Base-by-base conservation (phyloP, 2,888 invertebrate species). In the Cosmia pyralina region DNA sequence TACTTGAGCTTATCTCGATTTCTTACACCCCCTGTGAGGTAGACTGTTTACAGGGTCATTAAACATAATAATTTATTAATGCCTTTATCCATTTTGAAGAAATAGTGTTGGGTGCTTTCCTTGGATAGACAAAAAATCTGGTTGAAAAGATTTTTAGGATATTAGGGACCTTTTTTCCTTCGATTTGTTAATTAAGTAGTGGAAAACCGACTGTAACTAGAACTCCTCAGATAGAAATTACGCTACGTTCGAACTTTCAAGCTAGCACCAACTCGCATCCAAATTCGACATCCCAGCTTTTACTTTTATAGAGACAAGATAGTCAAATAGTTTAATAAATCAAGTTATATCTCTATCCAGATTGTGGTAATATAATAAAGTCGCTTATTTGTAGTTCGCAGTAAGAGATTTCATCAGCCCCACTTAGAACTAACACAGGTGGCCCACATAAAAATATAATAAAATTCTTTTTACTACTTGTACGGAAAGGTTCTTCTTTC, bases 1-100 rank as follows among this genome's bases (percentile, higher is more conserved):
- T 82, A 82, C 74, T 73, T 64, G 63, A 70, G 77, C 55, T 77
- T 75, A 70, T 79, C 72, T 69, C 68, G 22, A 76, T 82, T 76
- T 81, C 76, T 72, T 75, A 69, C 38, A 48, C 28, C 55, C 59
- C 69, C 48, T 53, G 62, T 64, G 50, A 46, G 72, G 44, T 60
- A 65, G 8, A 46, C 34, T 50, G 72, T 67, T 77, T 77, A 77
- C 59, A 46, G 38, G 67, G 63, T 71, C 53, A 69, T 78, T 75
- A 64, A 79, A 74, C 10, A 67, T 67, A 71, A 69, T 48, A 69
- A 79, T 69, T 64, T 79, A 82, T 78, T 59, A 64, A 64, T 55
- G 10, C 22, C 17, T 46, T 64, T 22, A 4, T 8, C 59, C 13
- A 28, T 68, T 62, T 65, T 58, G 17, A 52, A 46, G n/a, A 53